Evolutionary conservation across 2,113 vertebrate genomes (phyloP).

Genomic region (Hippocampus abdominalis): DNA sequence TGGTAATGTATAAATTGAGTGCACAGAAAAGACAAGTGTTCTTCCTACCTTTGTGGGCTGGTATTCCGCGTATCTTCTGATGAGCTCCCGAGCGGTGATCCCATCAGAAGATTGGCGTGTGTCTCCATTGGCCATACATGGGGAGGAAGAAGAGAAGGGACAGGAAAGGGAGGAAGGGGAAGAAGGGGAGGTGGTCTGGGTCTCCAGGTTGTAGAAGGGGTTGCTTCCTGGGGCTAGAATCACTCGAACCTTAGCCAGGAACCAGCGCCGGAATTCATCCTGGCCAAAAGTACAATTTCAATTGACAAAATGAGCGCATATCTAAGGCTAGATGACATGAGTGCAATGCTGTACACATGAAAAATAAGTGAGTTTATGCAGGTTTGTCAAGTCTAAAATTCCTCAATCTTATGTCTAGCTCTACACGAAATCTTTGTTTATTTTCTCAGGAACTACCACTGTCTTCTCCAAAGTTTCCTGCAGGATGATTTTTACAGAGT

Average conservation of each 20-base stretch:
- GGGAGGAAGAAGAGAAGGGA: constrained; percentile 60
- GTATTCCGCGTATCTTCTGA: constrained; percentile 71
- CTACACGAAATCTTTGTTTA: neutral
- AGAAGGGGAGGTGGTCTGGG: constrained; percentile 70
- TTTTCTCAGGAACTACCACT: neutral
- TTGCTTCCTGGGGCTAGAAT: constrained; percentile 80
- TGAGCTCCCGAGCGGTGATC: constrained; percentile 71
- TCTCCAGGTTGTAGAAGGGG: constrained; percentile 78
- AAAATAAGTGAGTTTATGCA: neutral
- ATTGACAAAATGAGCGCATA: neutral
- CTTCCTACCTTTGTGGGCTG: constrained; percentile 64
- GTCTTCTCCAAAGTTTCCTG: neutral
- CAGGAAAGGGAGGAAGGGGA: constrained; percentile 72
- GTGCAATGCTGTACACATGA: neutral
- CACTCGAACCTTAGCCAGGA: constrained; percentile 87
- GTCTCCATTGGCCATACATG: constrained; percentile 73
- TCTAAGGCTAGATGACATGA: neutral
- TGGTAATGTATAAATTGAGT: neutral
- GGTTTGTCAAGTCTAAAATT: neutral
- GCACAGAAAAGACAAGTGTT: neutral
- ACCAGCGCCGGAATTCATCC: constrained; percentile 96
- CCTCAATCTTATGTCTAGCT: neutral
- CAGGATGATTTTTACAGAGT: neutral
- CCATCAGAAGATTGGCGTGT: constrained; percentile 65
- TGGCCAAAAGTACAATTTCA: constrained; percentile 40